Evolutionary conservation across 1,140 invertebrate species (phyloP), one percentile per base, ranked within the genome.

Genomic region (Hyphantria cunea): DNA sequence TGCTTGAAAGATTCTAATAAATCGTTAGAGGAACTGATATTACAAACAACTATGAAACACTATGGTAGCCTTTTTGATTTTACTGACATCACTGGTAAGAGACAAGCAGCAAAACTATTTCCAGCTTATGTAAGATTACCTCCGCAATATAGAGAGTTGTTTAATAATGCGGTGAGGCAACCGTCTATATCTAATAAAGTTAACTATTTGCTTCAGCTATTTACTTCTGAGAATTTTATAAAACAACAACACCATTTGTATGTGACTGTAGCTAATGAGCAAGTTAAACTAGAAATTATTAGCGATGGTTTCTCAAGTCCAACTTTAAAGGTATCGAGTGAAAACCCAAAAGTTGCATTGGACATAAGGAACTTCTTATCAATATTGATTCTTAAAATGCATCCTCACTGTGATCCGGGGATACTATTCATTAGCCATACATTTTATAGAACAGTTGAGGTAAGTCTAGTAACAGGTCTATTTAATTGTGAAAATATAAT

Each of bases 321-420:
- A 0, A 13, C 73, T n/a, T 44, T 87, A 10, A 80, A 62, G 50
- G 48, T 89, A 3, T 72, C 69, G 0, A 65, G 80, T 67, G 13
- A 31, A 0, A 75, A 85, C 72, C 37, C 77, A 5, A 51, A 67
- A 47, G 51, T 79, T 33, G 78, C 75, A 13, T 64, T 64, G 14
- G 52, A 77, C 59, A 66, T 87, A 6, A 79, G 83, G 25, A 85
- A 80, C 51, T 83, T 89, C 37, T 76, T 82, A 39, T 70, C 78
- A 6, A 64, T 72, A 34, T 11, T 87, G 39, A 52, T 82, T 51
- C 69, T n/a, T n/a, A 78, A 44, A 59, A 69, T 48, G 53, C 72
- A 50, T 76, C 72, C 48, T n/a, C 51, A 41, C 7, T 58, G 6
- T 39, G 33, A 41, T 2, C 17, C 59, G 4, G 42, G 47, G 0